Base-by-base conservation (phyloP, 1,140 invertebrate species). In the Batillaria attramentaria region DNA sequence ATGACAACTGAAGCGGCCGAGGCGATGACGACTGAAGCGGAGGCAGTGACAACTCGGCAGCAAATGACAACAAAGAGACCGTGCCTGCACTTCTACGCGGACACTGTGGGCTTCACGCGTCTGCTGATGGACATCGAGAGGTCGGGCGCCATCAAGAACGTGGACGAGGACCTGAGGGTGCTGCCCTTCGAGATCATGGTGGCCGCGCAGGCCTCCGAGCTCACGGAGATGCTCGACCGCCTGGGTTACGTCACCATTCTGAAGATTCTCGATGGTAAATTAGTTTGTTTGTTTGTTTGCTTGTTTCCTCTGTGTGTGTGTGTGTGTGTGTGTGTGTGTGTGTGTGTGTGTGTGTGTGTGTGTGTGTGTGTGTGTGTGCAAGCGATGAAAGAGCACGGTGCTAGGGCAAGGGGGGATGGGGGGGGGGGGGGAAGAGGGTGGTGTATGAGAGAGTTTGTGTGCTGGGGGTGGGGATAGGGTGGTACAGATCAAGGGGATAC, bases 31-130 rank as follows among this genome's bases (percentile, higher is more conserved):
- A n/a, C n/a, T n/a, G n/a, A n/a, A n/a, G n/a, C n/a, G n/a, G n/a
- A n/a, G n/a, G n/a, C n/a, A n/a, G n/a, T n/a, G n/a, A n/a, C n/a
- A n/a, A n/a, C n/a, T n/a, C n/a, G n/a, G n/a, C n/a, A n/a, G n/a
- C n/a, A n/a, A n/a, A n/a, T n/a, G n/a, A n/a, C n/a, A n/a, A n/a
- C n/a, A n/a, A n/a, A n/a, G n/a, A n/a, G n/a, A n/a, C n/a, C n/a
- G n/a, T n/a, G n/a, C n/a, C n/a, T n/a, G n/a, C n/a, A n/a, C 8
- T 3, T 24, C 57, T 54, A 18, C 3, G 57, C 57, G n/a, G 24
- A 62, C 57, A 62, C 8, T 24, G 57, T 62, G 57, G 57, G 57
- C 57, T 62, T 62, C 57, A 62, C n/a, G n/a, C 57, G 33, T 24
- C 57, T 62, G 57, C 57, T 62, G 13, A 10, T 24, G 3, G 57